Conservation (phyloP, 2,888 invertebrate species). For the Argyresthia goedartella region DNA sequence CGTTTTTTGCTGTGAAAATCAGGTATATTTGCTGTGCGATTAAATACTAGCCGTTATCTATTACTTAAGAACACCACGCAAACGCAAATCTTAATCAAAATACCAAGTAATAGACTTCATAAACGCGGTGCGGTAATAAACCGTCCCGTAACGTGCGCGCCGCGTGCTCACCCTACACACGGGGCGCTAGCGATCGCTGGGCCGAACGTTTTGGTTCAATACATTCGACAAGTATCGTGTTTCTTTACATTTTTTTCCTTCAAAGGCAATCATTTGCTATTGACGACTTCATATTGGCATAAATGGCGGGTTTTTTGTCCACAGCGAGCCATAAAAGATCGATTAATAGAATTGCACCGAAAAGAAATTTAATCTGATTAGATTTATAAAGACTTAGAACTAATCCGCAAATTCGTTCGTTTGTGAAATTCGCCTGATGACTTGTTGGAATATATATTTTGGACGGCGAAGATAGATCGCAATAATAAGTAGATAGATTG, state of each 20-base stretch:
- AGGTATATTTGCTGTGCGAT: too few species aligned
- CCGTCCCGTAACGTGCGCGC: not conserved
- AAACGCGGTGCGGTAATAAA: too few species aligned
- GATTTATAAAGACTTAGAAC: not conserved
- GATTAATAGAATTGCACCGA: not conserved
- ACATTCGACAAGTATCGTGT: slow-evolving; percentile 10
- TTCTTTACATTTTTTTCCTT: not conserved
- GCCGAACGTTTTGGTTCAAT: slow-evolving; percentile 5
- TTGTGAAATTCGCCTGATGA: not conserved
- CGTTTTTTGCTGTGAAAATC: too few species aligned
- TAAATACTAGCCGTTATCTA: too few species aligned
- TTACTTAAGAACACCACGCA: too few species aligned
- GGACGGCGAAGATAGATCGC: too few species aligned
- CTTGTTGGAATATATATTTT: too few species aligned
- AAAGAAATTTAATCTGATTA: slow-evolving; percentile 1
- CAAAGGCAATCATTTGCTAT: slow-evolving; percentile 1
- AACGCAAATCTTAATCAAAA: too few species aligned
- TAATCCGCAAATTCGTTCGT: not conserved
- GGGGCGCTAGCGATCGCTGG: slow-evolving; percentile 3
- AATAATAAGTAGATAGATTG: too few species aligned
- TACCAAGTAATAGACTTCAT: too few species aligned
- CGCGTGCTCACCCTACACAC: slow-evolving; percentile 1
- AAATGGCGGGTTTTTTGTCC: not conserved
- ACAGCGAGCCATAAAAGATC: not conserved
- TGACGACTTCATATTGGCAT: not conserved